These are phyloP conservation scores for Thymelicus acteon DNA, from an alignment of 2,888 invertebrate species.

Conservation along the genomic window DNA sequence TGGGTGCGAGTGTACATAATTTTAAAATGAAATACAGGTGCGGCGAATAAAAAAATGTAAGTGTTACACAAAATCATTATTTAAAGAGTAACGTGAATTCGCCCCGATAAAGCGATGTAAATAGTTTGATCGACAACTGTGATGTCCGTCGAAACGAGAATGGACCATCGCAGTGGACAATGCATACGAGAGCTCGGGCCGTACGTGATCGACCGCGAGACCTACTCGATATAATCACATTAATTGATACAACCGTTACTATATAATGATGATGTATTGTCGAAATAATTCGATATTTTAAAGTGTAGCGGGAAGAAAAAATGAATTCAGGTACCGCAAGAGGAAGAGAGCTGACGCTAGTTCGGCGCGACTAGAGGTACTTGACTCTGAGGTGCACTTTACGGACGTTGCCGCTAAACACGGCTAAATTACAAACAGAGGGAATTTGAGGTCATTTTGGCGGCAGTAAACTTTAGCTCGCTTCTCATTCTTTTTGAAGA, in stretches of 20 bases:
- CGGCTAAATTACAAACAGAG: constrained; percentile 49
- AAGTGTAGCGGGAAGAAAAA: constrained; percentile 65
- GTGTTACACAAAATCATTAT: constrained; percentile 18
- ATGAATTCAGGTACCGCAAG: constrained; percentile 57
- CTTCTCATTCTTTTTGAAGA: too few relatives aligned
- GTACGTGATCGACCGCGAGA: constrained; percentile 75
- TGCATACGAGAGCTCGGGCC: constrained; percentile 54
- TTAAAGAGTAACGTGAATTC: constrained; percentile 20
- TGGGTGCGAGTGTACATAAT: not conserved
- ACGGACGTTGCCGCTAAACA: constrained; percentile 66
- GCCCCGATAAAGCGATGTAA: constrained; percentile 39
- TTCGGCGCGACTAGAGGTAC: constrained; percentile 48
- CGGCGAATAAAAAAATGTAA: not conserved
- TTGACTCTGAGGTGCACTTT: constrained; percentile 57
- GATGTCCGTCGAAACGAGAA: constrained; percentile 33
- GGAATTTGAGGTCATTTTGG: not conserved
- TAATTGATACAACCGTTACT: constrained; percentile 81
- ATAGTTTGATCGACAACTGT: constrained; percentile 39
- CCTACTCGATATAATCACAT: constrained; percentile 76
- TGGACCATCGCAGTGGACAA: constrained; percentile 50
- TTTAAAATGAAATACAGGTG: not conserved
- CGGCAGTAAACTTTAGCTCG: too few relatives aligned
- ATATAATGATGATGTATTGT: constrained; percentile 78
- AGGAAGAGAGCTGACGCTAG: constrained; percentile 47
- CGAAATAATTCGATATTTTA: constrained; percentile 78